Evolutionary conservation across 2,888 invertebrate genomes (phyloP), one percentile per base, ranked within the genome.

Genomic region (Eilema depressum): DNA sequence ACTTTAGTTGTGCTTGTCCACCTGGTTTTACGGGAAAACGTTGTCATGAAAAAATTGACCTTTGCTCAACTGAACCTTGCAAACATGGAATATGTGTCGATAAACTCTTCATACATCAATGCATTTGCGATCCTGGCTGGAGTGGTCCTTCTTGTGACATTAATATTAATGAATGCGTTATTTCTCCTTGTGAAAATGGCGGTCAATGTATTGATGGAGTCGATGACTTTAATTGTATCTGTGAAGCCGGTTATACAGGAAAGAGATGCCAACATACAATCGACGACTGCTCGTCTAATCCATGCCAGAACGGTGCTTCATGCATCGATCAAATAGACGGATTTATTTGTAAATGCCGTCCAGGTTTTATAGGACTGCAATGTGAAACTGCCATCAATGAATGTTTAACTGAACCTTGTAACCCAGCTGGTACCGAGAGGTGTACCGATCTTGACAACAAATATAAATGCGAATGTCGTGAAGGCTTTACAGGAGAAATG

Each of bases 21-120:
- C 96, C 98, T 57, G 99, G 99, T 56, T 99, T 99, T 88, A 97
- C 98, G 17, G 99, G 99, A 57, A 99, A 99, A 92, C 96, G 99
- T 56, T 99, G 99, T 86, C 98, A 99, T 84, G 97, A 98, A 82
- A 99, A 99, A 89, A 98, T 99, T 69, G 98, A 99, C 86, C 96
- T 99, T 3, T 99, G 99, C 88, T 96, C 97, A 1, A 97, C 97
- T 67, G 97, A 97, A 84, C 99, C 99, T 0, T 99, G 99, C 91
- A 96, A 98, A 84, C 98, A 99, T 88, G 99, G 99, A 20, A 96
- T 98, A 59, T 99, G 99, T 87, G 97, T 98, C 0, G 99, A 99
- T 88, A 97, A 97, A 83, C 96, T 99, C 0, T 98, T 98, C 91
- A 96, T 96, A 63, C 97, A 98, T 86, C 97, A 98, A 88, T 99